These are phyloP conservation scores for Andrena hattorfiana DNA, from an alignment of 2,888 invertebrate genomes.

Conservation along the genomic window DNA sequence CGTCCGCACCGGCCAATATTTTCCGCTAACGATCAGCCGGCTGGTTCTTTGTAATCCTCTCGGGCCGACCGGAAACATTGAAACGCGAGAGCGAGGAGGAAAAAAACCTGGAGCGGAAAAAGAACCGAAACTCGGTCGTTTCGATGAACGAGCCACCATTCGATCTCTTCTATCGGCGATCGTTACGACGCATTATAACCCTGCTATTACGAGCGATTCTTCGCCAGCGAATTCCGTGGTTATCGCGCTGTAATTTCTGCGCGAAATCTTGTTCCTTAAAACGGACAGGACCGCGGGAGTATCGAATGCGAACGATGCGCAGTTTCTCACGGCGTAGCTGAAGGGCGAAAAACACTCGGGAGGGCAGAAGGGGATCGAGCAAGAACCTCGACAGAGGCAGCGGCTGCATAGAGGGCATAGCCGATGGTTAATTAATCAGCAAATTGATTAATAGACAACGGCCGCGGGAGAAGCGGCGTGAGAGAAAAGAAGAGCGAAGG, in stretches of 20 bases:
- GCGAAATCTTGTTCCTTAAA: background rate
- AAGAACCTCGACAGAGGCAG: slow-evolving; percentile 1
- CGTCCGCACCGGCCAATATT: slow-evolving; percentile 20
- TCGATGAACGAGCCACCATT: background rate
- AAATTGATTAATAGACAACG: slow-evolving; percentile 55
- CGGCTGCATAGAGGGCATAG: background rate
- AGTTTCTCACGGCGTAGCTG: slow-evolving; percentile 8
- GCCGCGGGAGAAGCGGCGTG: slow-evolving; percentile 42
- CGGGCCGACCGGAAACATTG: slow-evolving; percentile 21
- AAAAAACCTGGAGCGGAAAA: background rate
- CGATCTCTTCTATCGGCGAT: background rate
- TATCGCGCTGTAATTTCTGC: background rate
- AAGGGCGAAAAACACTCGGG: background rate
- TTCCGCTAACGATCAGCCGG: slow-evolving; percentile 37
- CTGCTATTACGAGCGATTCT: background rate
- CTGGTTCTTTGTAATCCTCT: slow-evolving; percentile 49
- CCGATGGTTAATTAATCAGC: slow-evolving; percentile 48
- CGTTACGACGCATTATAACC: background rate
- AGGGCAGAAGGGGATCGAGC: background rate
- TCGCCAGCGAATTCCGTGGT: background rate
- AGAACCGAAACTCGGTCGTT: background rate
- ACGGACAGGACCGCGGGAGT: background rate
- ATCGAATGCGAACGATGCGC: background rate
- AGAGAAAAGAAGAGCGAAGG: slow-evolving; percentile 34
- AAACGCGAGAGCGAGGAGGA: slow-evolving; percentile 26